These are phyloP conservation scores for Paedocypris micromegethes DNA, from an alignment of 2,797 vertebrate species.

Conservation along the genomic window DNA sequence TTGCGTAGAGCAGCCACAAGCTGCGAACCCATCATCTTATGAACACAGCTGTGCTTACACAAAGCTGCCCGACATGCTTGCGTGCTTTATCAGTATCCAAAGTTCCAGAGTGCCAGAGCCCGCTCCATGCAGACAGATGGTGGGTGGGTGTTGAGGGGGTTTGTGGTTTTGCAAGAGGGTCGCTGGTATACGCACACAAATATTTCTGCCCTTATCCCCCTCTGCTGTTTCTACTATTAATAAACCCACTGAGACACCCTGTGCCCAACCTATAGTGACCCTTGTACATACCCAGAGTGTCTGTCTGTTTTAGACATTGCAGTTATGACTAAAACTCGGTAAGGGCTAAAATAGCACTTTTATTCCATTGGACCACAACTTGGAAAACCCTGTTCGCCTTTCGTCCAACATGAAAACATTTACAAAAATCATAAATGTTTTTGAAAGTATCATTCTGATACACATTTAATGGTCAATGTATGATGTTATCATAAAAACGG, in stretches of 20 bases:
- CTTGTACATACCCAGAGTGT: constrained; percentile 23
- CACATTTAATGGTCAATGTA: too few species aligned
- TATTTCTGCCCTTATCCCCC: constrained; percentile 36
- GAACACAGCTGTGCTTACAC: constrained; percentile 36
- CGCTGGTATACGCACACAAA: constrained; percentile 29
- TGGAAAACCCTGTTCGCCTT: constrained; percentile 5
- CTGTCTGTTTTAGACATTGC: constrained; percentile 28
- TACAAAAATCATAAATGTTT: too few species aligned
- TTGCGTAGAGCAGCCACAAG: constrained; percentile 4
- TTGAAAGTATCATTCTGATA: too few species aligned
- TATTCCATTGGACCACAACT: background rate
- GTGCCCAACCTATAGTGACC: constrained; percentile 32
- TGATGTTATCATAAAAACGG: too few species aligned
- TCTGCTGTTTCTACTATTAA: constrained; percentile 33
- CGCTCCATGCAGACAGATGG: background rate
- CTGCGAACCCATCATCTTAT: background rate
- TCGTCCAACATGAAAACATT: too few species aligned
- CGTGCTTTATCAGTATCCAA: constrained; percentile 13
- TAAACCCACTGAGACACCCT: constrained; percentile 29
- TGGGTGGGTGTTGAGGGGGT: background rate
- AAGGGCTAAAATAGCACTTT: constrained; percentile 16
- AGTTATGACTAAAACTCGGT: constrained; percentile 28
- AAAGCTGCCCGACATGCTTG: constrained; percentile 21
- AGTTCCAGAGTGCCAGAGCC: constrained; percentile 15
- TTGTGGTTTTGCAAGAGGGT: constrained; percentile 10